A percentile compares a stretch with the other conserved stretches of the same genome.
Conservation (phyloP, 1,140 invertebrate genomes). For the Fragariocoptes setiger region DNA sequence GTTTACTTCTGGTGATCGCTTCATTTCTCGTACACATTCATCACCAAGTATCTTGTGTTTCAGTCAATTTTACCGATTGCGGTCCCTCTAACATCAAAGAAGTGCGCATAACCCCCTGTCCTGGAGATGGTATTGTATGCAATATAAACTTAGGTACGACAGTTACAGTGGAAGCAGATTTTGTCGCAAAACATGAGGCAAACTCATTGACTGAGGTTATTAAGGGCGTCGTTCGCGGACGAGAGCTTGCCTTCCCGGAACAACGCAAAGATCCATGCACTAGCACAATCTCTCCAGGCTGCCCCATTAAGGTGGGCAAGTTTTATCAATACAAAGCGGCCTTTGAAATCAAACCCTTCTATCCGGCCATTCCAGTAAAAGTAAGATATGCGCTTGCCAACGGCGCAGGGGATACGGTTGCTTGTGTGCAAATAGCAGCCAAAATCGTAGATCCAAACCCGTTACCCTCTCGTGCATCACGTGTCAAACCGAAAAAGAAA, state of each 20-base stretch:
- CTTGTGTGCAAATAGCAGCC: slow-evolving; percentile 6
- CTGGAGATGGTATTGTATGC: slow-evolving; percentile 5
- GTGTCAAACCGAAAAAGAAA: no score
- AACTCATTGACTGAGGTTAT: slow-evolving; percentile 7
- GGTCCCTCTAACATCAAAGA: slow-evolving; percentile 8
- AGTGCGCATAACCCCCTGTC: slow-evolving; percentile 7
- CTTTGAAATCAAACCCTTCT: slow-evolving; percentile 9
- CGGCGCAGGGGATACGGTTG: slow-evolving; percentile 3
- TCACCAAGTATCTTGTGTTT: no score
- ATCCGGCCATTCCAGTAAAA: slow-evolving; percentile 9
- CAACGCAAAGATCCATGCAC: slow-evolving; percentile 6
- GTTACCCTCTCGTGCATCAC: not conserved
- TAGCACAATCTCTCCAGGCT: slow-evolving; percentile 4
- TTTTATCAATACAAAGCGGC: slow-evolving; percentile 6
- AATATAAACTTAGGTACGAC: slow-evolving; percentile 10
- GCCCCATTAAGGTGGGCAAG: slow-evolving; percentile 6
- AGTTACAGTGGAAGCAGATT: slow-evolving; percentile 10
- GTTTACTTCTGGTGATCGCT: no score
- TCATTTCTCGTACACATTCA: no score
- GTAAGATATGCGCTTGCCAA: slow-evolving; percentile 8
- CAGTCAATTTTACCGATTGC: slow-evolving; percentile 9
- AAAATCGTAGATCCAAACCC: slow-evolving; percentile 9
- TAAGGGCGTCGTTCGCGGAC: slow-evolving; percentile 8
- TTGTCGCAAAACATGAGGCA: slow-evolving; percentile 5
- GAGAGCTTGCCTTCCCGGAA: slow-evolving; percentile 9